Evolutionary conservation across 1,140 invertebrate species (phyloP), one percentile per base, ranked within the genome.

Genomic region (Leptinotarsa defecta): DNA sequence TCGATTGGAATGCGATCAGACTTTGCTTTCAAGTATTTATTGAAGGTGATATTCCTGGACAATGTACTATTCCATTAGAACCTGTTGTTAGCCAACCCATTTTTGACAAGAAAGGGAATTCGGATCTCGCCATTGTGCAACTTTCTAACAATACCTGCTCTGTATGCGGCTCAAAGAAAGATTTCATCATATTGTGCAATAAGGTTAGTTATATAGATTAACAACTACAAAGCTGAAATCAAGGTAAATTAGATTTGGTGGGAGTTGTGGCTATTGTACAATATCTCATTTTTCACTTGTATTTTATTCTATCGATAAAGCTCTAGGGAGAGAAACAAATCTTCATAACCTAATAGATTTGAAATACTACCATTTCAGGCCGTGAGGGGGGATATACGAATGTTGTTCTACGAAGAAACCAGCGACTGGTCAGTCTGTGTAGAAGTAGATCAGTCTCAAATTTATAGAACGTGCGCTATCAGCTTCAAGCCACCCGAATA

Each of bases 1-100:
- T 98, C 82, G 96, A 98, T 87, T 87, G 98, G 77, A 98, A 98
- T 86, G 92, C 94, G 17, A 95, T 99, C 13, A 89, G 96, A 77
- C 89, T 99, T 27, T 98, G 96, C 87, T 98, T 98, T 87, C 96
- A 98, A 93, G 96, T 96, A 48, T 98, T 98, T 84, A 85, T 98
- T 63, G 76, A 94, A 85, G 92, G 92, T 61, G 89, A 91, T 68
- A 89, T 91, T 63, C 89, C 89, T 73, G 93, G 93, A 63, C 92
- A 94, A 83, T 95, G 95, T 79, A 94, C 92, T n/a, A 87, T 91
- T 48, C 91, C 94, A 3, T 85, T 98, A n/a, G 86, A 89, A 52
- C 94, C 97, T 1, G 91, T 97, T 11, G 94, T 97, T 13, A 98
- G 96, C 0, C 94, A 98, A 77, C 90, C 94, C 15, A 98, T 99